Evolutionary conservation across 2,113 vertebrate species (phyloP), one percentile per base, ranked within the genome.

Genomic region (Chionomys nivalis): DNA sequence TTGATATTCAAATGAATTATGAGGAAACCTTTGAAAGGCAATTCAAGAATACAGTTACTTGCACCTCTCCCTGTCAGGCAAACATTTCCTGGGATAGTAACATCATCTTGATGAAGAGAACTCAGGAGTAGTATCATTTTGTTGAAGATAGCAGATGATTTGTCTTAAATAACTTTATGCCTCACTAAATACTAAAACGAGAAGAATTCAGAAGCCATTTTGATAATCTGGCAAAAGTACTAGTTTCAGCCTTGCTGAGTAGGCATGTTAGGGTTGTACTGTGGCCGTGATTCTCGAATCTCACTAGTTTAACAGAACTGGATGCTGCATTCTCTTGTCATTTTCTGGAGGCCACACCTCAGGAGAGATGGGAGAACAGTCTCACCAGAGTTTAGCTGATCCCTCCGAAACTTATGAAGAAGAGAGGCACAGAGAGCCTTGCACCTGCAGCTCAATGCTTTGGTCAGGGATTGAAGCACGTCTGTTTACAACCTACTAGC

Each of bases 171-270:
- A 5, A n/a, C 75, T 87, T 95, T 47, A 90, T 88, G 90, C 90
- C 11, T 94, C 49, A 92, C 10, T 79, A 92, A 95, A 79, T 63
- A 44, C 47, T 93, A 88, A 95, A 77, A 92, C 23, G 19, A 94
- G 33, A 96, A 89, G 21, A 63, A 83, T 85, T 92, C 47, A 39
- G 87, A 17, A 89, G 1, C 28, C 23, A 77, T 82, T 95, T 44
- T 7, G 82, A 65, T 31, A 92, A 75, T 68, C 73, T 90, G 73
- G 23, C 55, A 66, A 58, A 89, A 90, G 44, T 63, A 91, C 23
- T 58, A 33, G 86, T 87, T 58, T 19, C 76, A 47, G 33, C 55
- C 75, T 89, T 42, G 39, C 61, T 78, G 72, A n/a, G 39, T 39
- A 68, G 39, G 11, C 70, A 75, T 63, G 10, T 79, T 85, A 63